Conservation (phyloP, 2,888 invertebrate genomes). For the Lithophane semibrunnea region DNA sequence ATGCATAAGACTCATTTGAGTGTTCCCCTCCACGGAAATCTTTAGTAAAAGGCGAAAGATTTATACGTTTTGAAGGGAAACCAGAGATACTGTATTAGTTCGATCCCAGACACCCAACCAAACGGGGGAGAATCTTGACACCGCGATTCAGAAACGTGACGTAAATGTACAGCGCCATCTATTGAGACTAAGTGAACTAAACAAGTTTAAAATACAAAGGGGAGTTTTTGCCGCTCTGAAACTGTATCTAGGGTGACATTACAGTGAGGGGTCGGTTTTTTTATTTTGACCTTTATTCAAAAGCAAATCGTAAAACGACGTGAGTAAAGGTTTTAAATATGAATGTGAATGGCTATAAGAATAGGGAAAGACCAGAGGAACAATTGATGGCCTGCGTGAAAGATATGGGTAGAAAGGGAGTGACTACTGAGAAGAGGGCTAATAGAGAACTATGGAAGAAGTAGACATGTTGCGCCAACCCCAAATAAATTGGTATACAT, state of each 20-base stretch:
- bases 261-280: not conserved
- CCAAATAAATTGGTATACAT: not conserved
- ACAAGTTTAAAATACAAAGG: not conserved
- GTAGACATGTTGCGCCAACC: too few relatives aligned
- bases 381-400: too few relatives aligned
- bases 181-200: not conserved
- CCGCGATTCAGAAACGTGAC: conserved; percentile 1
- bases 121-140: not conserved
- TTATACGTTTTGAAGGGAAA: conserved; percentile 93
- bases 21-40: conserved; percentile 94
- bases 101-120: not conserved
- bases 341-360: not conserved
- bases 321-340: not conserved
- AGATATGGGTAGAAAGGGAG: too few relatives aligned
- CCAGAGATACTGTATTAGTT: conserved; percentile 81
- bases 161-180: conserved; percentile 45
- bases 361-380: too few relatives aligned
- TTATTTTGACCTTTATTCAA: not conserved
- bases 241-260: not conserved
- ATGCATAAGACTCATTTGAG: conserved; percentile 91
- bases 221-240: too few relatives aligned
- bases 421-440: too few relatives aligned
- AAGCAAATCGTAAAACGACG: not conserved
- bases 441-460: too few relatives aligned
- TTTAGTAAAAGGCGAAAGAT: conserved; percentile 95